phyloP scores from a whole-genome alignment of 2,888 invertebrate genomes.

The Petrolisthes cinctipes region DNA sequence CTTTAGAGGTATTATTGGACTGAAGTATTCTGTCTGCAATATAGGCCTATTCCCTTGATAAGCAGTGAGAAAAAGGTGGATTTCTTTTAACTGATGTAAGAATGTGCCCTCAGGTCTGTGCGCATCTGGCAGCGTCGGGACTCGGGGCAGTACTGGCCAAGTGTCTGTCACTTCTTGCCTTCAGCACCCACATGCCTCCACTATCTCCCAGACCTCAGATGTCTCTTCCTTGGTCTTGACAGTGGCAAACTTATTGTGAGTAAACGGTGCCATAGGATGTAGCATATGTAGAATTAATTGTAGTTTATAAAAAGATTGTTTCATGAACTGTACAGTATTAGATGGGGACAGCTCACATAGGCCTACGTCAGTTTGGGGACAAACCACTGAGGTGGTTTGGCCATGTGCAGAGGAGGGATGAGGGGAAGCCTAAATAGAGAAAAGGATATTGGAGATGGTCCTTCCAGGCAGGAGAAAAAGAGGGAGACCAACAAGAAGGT shows the following conservation, averaged over 20 bases:
- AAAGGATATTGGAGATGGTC: background rate
- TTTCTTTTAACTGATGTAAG: background rate
- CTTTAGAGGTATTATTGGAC: no score
- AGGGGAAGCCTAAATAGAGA: background rate
- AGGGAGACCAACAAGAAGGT: background rate
- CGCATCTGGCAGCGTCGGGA: constrained; percentile 97
- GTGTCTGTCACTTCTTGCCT: constrained; percentile 95
- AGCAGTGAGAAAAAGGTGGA: background rate
- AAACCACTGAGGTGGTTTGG: constrained; percentile 6
- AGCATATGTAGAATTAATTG: background rate
- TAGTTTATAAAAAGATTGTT: no score
- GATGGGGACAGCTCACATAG: no score
- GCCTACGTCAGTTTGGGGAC: constrained; percentile 9
- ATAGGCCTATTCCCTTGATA: no score
- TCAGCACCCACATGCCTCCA: constrained; percentile 91
- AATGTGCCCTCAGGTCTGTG: constrained; percentile 80
- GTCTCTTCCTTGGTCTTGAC: constrained; percentile 94
- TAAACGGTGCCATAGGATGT: constrained; percentile 36
- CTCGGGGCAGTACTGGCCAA: constrained; percentile 99
- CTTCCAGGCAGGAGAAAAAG: background rate
- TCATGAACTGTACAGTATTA: no score
- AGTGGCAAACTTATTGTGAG: constrained; percentile 85
- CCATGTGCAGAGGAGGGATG: constrained; percentile 11
- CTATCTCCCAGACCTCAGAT: constrained; percentile 87
- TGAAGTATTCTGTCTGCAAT: no score